Base-by-base conservation (phyloP, 1,140 invertebrate species). In the Diprion similis region DNA sequence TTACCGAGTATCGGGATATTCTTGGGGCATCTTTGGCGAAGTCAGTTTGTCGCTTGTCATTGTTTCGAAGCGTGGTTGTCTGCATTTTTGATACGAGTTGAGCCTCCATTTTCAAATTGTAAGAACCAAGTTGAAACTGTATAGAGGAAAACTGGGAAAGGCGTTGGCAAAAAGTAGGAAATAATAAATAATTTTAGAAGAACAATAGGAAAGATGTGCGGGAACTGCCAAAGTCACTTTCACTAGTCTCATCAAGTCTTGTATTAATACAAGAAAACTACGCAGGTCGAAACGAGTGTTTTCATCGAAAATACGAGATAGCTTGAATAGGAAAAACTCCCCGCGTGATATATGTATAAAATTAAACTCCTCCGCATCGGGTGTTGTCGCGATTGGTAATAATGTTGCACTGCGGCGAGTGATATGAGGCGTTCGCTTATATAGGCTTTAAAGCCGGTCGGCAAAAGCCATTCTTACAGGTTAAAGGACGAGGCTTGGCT, bases 361-460 rank as follows among this genome's bases (percentile, higher is more conserved):
- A 37, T 37, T 37, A 37, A 37, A 6, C 24, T 37, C 24, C 24
- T 37, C 6, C 24, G 24, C 24, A 37, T 37, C 24, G 6, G 77
- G 78, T 77, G 75, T 75, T 78, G 80, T 76, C 75, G 77, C 18
- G 66, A 68, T 68, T 76, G 75, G 81, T 75, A 76, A 76, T 84
- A 83, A 81, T 80, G 11, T 79, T 81, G 82, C 70, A 85, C 83
- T 85, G 83, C 74, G 78, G 79, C 78, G 79, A 80, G 78, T 76
- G 81, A 82, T 84, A 84, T 79, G 79, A 83, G 78, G 82, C 77
- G 75, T 78, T 80, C 82, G 81, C 83, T 85, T 85, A 85, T 85
- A 85, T 84, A 85, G 78, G 80, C 80, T 81, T 37, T 59, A 15
- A 59, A 15, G 51, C 73, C 79, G 78, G 79, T 78, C 75, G 78